A percentile compares a stretch with the other conserved stretches of the same genome.
Evolutionary conservation across 64 coral and sea anemone species (phyloP).

Genomic region (Montipora efflorescens): DNA sequence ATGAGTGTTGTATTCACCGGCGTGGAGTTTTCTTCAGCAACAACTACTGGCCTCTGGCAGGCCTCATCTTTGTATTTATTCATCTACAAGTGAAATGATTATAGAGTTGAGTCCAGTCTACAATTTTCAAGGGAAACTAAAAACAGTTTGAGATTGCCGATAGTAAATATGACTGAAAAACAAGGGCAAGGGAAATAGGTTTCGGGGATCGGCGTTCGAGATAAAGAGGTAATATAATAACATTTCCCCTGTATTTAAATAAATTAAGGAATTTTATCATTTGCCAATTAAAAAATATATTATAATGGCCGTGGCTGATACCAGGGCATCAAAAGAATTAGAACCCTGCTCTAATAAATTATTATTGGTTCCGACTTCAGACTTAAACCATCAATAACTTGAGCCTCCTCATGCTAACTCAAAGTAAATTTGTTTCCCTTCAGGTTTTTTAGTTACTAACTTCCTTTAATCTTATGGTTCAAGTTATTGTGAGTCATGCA

Average conservation of each 20-base stretch:
- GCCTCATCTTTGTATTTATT: no score
- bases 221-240: slow-evolving; percentile 1
- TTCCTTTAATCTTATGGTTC: not conserved
- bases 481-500: not conserved
- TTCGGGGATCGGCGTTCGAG: not conserved
- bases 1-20: no score
- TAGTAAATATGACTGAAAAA: not conserved
- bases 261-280: not conserved
- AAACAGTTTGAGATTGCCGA: not conserved
- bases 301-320: not conserved
- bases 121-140: no score
- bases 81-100: no score
- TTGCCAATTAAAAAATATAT: not conserved
- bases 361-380: not conserved
- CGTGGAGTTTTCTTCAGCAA: not conserved
- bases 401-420: not conserved
- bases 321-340: not conserved
- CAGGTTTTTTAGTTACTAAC: not conserved
- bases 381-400: not conserved
- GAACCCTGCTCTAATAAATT: not conserved
- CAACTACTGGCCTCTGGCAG: not conserved
- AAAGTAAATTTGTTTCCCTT: not conserved
- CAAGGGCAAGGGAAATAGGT: slow-evolving; percentile 1
- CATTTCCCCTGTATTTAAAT: no score
- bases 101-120: no score